Evolutionary conservation across 2,113 vertebrate species (phyloP), one percentile per base, ranked within the genome.

Genomic region (Excalfactoria chinensis): DNA sequence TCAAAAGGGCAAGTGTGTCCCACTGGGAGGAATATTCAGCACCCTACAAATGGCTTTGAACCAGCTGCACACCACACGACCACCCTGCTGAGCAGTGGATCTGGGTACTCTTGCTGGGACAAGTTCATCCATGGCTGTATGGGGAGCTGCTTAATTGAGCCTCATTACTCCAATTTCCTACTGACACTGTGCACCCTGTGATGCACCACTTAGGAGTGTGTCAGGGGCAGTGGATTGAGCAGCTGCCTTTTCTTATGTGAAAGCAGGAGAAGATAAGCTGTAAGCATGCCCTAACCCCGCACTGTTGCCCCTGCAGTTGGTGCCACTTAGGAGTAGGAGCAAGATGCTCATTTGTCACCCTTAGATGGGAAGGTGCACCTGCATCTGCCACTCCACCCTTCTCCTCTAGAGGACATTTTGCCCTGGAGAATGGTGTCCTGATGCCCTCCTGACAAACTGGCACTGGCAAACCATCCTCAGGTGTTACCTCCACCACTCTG

Each of bases 121-220:
- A 89, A 73, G 79, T 71, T 91, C 91, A 94, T 93, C 85, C 79
- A 46, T 0, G 4, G 19, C 93, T 84, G 46, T 95, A 92, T 93
- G 72, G 64, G 89, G 82, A 96, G 79, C 94, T 91, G 89, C 93
- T 96, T 96, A 95, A 95, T 95, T 96, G 93, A 89, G 85, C 69
- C 91, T 96, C 96, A 93, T 93, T 96, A 95, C 94, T 93, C 94
- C 60, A 43, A 80, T 93, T 93, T 95, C 95, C 96, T 88, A 95
- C 94, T 43, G 82, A 53, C 89, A 89, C 56, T 15, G 82, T 15
- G 85, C 91, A 11, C 93, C 82, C 94, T 20, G 43, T 25, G 91
- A 92, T 91, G 74, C 43, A 46, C 92, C 43, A 92, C 94, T 59
- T 78, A 59, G 77, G 75, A 84, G 28, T 76, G 91, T 1, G 2